Percentiles rank a stretch among this genome's conserved stretches.
Conservation (phyloP, 2,113 vertebrate species). For the Labrus mixtus region DNA sequence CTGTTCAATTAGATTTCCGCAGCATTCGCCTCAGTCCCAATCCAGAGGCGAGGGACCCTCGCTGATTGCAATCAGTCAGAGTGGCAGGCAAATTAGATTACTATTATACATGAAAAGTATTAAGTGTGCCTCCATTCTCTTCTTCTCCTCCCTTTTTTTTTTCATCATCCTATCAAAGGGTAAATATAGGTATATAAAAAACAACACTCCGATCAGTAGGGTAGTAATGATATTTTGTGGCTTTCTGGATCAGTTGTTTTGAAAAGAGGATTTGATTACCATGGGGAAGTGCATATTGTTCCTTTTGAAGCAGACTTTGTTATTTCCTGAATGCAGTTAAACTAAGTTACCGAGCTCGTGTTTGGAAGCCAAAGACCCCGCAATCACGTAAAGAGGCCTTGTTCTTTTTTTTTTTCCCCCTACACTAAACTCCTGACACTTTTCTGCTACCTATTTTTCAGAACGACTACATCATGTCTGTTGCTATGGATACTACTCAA, state of each 20-base stretch:
- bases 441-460: background rate
- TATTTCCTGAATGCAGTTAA: constrained; percentile 45
- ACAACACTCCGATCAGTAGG: background rate
- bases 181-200: constrained; percentile 44
- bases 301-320: constrained; percentile 37
- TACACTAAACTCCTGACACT: background rate
- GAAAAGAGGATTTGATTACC: constrained; percentile 42
- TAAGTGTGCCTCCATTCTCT: constrained; percentile 42
- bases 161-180: constrained; percentile 50
- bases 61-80: constrained; percentile 81
- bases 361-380: constrained; percentile 29
- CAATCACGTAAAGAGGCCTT: background rate
- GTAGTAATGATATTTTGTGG: constrained; percentile 45
- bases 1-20: constrained; percentile 73
- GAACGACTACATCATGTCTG: background rate
- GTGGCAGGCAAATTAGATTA: constrained; percentile 77
- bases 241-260: constrained; percentile 40
- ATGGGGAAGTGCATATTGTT: constrained; percentile 29
- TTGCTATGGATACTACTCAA: constrained; percentile 48
- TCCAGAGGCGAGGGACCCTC: constrained; percentile 48
- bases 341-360: constrained; percentile 30
- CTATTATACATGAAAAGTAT: constrained; percentile 65
- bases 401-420: background rate
- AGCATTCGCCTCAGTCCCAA: constrained; percentile 56
- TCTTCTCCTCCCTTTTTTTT: constrained; percentile 17